phyloP scores from a whole-genome alignment of 1,140 invertebrate species.

The Diorhabda carinulata region DNA sequence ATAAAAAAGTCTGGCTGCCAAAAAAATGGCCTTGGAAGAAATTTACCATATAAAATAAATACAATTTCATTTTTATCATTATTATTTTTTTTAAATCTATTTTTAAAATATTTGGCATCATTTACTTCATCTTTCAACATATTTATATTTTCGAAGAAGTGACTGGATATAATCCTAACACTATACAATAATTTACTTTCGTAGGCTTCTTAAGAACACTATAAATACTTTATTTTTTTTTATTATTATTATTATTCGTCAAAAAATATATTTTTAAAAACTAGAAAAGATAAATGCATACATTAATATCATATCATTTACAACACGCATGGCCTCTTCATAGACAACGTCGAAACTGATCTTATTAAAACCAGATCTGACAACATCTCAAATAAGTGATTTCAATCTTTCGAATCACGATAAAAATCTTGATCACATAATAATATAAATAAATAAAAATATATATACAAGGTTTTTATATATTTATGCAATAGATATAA shows the following conservation, averaged over 20 bases:
- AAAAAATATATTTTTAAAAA: conserved; percentile 43
- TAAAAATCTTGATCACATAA: too few species aligned
- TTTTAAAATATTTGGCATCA: conserved; percentile 45
- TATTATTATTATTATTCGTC: conserved; percentile 30
- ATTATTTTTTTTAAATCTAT: conserved; percentile 23
- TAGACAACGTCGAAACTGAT: conserved; percentile 19
- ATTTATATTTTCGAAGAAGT: conserved; percentile 39
- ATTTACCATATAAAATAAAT: conserved; percentile 27
- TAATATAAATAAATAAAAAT: too few species aligned
- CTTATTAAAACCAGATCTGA: conserved; percentile 2
- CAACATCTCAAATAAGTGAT: too few species aligned
- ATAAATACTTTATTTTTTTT: conserved; percentile 37
- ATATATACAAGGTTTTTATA: neutral
- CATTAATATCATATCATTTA: conserved; percentile 24
- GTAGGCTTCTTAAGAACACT: conserved; percentile 38
- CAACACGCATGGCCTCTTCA: conserved; percentile 29
- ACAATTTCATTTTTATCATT: neutral
- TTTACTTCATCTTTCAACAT: conserved; percentile 40
- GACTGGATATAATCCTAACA: conserved; percentile 35
- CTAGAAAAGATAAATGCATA: conserved; percentile 32
- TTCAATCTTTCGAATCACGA: too few species aligned
- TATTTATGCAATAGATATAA: conserved; percentile 1
- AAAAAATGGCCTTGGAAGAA: conserved; percentile 34
- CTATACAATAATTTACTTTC: conserved; percentile 41
- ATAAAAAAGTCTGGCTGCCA: conserved; percentile 34